phyloP scores from a whole-genome alignment of 2,113 vertebrate genomes.

The Podarcis raffonei region DNA sequence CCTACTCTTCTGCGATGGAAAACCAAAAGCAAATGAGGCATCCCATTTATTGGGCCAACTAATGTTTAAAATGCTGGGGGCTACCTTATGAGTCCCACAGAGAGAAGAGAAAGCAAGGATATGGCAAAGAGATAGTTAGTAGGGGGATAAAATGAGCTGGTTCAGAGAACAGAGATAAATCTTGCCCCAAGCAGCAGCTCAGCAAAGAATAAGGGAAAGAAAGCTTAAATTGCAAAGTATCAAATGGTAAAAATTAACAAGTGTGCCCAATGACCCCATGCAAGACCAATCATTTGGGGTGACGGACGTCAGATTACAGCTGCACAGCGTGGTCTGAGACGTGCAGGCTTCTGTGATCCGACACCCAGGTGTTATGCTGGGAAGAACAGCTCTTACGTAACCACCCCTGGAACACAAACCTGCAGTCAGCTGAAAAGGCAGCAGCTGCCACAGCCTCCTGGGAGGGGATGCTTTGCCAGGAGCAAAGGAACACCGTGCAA shows the following conservation, averaged over 20 bases:
- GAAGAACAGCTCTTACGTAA: background rate
- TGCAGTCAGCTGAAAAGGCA: background rate
- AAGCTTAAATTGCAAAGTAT: background rate
- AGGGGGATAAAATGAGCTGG: background rate
- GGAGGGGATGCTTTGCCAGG: background rate
- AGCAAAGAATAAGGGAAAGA: background rate
- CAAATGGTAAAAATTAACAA: background rate
- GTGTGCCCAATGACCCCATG: background rate
- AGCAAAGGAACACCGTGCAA: background rate
- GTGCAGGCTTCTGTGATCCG: background rate
- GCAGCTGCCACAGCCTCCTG: background rate
- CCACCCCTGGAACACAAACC: background rate
- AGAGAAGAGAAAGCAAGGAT: background rate
- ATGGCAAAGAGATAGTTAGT: background rate
- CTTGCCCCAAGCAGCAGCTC: background rate
- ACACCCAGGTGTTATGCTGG: background rate
- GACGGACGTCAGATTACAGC: background rate
- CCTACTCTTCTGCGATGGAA: background rate
- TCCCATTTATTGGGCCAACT: background rate
- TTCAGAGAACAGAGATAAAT: background rate
- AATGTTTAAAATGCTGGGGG: background rate
- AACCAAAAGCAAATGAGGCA: background rate
- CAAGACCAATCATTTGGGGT: background rate
- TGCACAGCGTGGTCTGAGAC: rapidly evolving
- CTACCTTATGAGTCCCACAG: background rate